Evolutionary conservation across 2,113 vertebrate species (phyloP), one percentile per base, ranked within the genome.

Genomic region (zebrafish (Danio rerio)): DNA sequence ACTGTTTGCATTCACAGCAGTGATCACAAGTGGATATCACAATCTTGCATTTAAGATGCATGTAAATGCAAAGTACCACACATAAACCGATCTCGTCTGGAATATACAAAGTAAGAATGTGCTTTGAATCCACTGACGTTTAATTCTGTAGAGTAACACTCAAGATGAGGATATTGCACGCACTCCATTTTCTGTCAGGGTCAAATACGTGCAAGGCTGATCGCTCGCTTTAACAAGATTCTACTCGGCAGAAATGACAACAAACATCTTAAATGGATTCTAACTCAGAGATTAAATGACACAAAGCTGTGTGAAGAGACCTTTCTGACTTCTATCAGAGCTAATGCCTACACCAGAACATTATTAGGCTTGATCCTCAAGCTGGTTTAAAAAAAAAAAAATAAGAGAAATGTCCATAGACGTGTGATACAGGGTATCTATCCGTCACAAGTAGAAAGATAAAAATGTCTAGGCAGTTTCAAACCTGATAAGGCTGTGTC

Each of bases 361-460:
- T 75, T 58, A 75, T 58, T 56, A 75, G 58, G 40, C 15, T 75
- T 58, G 72, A 75, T 58, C 53, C 31, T 58, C 21, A 75, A 43
- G 40, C 53, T 43, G 52, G 21, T 43, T 43, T 4, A 43, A 58
- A 74, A 43, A 56, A 18, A 4, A 45, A 16, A 9, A 45, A 42
- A 10, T 40, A 45, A 45, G 16, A 47, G 12, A 0, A 20, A 10
- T 10, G 16, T 6, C 2, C 4, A 4, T 10, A 45, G 16, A 55
- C 50, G 53, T 16, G 15, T 72, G 21, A 72, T 55, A 72, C 21
- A 42, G 21, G 13, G 70, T 72, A 53, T 72, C 21, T 72, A 53
- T 72, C 69, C 53, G 69, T 53, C 21, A 55, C 12, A 40, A 55
- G 13, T 21, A 40, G 8, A 15, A n/a, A 68, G 20, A 58, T 58